Conservation (phyloP, 2,888 invertebrate genomes). For the Brenthis hecate region DNA sequence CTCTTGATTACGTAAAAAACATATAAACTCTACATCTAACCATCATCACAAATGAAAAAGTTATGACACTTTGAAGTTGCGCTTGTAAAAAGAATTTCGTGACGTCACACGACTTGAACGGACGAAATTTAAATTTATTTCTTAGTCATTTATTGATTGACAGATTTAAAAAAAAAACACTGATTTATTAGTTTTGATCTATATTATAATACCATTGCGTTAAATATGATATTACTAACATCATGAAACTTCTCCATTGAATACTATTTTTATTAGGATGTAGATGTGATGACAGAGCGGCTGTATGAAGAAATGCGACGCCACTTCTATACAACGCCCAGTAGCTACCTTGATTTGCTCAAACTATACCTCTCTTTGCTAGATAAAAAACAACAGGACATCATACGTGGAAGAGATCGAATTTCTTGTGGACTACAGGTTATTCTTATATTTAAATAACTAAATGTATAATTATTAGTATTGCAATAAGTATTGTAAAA, state of each 20-base stretch:
- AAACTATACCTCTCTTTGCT: constrained; percentile 89
- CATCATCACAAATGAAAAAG: no score
- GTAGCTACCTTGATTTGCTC: constrained; percentile 93
- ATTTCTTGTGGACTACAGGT: constrained; percentile 88
- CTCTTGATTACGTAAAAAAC: no score
- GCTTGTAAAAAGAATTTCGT: no score
- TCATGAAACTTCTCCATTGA: background rate
- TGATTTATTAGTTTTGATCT: no score
- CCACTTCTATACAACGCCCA: constrained; percentile 95
- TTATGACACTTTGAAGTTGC: no score
- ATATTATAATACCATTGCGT: no score
- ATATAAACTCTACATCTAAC: no score
- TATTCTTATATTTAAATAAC: background rate
- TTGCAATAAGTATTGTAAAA: background rate
- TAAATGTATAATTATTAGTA: no score
- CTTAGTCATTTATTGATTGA: no score
- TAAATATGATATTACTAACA: background rate
- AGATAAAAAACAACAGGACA: constrained; percentile 86
- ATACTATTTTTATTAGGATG: constrained; percentile 80
- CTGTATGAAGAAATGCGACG: constrained; percentile 92
- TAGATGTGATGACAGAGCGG: constrained; percentile 88
- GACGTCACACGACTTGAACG: no score
- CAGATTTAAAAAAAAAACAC: no score
- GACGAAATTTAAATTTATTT: no score
- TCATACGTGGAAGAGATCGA: constrained; percentile 84